phyloP scores from a whole-genome alignment of 2,888 invertebrate genomes.

The Syrphus vitripennis region DNA sequence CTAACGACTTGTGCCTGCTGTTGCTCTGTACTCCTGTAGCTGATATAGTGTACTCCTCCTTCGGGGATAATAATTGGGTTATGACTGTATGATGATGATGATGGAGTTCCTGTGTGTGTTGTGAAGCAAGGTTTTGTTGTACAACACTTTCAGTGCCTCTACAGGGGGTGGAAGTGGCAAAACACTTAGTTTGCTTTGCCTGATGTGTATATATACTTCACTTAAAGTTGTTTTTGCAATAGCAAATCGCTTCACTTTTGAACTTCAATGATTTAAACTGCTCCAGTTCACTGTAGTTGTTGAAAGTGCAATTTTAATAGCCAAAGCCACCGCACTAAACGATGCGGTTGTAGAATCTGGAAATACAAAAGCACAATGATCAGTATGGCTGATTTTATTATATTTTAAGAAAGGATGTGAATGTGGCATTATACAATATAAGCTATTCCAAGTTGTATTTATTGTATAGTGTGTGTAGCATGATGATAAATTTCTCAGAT shows the following conservation, averaged over 20 bases:
- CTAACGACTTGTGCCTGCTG: conserved; percentile 71
- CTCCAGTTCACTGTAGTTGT: neutral
- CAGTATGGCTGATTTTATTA: neutral
- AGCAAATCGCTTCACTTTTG: conserved; percentile 52
- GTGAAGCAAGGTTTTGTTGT: conserved; percentile 49
- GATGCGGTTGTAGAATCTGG: conserved; percentile 28
- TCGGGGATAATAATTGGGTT: conserved; percentile 68
- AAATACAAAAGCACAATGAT: conserved; percentile 26
- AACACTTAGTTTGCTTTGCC: neutral
- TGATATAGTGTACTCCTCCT: conserved; percentile 40
- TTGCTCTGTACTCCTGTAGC: conserved; percentile 53
- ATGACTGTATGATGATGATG: conserved; percentile 58
- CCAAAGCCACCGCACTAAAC: conserved; percentile 10
- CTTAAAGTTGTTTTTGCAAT: conserved; percentile 36
- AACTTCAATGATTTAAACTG: conserved; percentile 50
- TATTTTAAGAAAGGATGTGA: neutral
- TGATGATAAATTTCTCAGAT: conserved; percentile 34
- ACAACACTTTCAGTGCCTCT: conserved; percentile 61
- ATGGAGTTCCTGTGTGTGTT: conserved; percentile 52
- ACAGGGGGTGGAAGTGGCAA: conserved; percentile 20
- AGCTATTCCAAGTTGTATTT: neutral
- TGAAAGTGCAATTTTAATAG: conserved; percentile 34
- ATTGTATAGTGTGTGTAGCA: too few relatives aligned
- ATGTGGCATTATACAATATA: neutral
- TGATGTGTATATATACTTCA: conserved; percentile 24